These are phyloP conservation scores for Eilema depressum DNA, from an alignment of 2,888 invertebrate genomes.

Conservation along the genomic window DNA sequence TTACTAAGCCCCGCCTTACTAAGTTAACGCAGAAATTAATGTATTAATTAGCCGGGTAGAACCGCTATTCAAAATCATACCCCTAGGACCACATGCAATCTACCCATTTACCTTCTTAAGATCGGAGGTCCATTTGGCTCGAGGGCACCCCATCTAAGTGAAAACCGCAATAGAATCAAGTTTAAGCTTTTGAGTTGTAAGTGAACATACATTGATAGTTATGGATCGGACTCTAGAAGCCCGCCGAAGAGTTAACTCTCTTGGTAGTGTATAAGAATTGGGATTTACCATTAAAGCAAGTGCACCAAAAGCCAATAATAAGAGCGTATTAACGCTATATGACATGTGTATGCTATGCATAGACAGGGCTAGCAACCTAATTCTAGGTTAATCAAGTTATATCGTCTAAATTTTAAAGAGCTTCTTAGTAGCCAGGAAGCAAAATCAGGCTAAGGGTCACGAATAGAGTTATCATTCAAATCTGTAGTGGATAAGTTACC, in stretches of 20 bases:
- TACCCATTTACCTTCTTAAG: conserved; percentile 15
- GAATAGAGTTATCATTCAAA: too few species aligned
- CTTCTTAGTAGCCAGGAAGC: too few species aligned
- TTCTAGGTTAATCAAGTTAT: too few species aligned
- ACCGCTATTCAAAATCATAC: conserved; percentile 7
- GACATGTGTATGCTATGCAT: too few species aligned
- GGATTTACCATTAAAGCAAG: background rate
- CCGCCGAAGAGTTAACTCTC: background rate
- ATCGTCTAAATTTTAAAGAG: too few species aligned
- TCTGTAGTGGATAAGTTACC: too few species aligned
- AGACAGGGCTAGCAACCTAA: too few species aligned
- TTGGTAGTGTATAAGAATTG: background rate
- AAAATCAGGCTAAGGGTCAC: too few species aligned
- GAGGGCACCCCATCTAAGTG: conserved; percentile 18
- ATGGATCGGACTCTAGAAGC: background rate
- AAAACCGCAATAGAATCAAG: conserved; percentile 25
- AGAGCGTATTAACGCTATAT: too few species aligned
- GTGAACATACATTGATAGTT: background rate
- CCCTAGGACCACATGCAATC: conserved; percentile 12
- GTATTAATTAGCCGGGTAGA: conserved; percentile 7
- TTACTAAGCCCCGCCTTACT: background rate
- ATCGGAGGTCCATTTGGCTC: conserved; percentile 22
- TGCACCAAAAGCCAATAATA: background rate
- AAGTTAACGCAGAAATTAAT: conserved; percentile 1
- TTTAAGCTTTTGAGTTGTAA: conserved; percentile 21